phyloP scores from a whole-genome alignment of 2,113 vertebrate species.

The Scytalopus superciliaris region DNA sequence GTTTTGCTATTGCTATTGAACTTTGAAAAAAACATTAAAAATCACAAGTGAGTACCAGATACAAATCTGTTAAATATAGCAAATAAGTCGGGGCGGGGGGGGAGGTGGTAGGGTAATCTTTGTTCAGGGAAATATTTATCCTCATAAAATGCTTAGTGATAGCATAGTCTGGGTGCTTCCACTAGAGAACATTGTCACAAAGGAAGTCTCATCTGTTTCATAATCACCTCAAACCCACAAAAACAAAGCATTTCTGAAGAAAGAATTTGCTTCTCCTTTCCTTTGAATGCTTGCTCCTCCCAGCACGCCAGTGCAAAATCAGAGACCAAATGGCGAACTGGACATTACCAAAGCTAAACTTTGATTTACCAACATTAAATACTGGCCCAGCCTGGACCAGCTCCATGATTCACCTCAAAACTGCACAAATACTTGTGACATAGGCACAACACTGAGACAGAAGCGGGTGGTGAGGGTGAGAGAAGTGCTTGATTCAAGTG shows the following conservation, averaged over 20 bases:
- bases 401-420: not conserved
- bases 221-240: not conserved
- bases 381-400: not conserved
- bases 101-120: not conserved
- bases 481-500: not conserved
- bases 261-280: conserved; percentile 8
- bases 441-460: not conserved
- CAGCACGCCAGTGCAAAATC: not conserved
- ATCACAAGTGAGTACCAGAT: not conserved
- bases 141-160: not conserved
- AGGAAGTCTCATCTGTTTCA: not conserved
- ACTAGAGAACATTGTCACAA: not conserved
- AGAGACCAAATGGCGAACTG: not conserved
- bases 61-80: not conserved
- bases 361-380: not conserved
- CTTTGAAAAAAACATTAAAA: not conserved
- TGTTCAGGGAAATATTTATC: not conserved
- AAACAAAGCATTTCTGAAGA: not conserved
- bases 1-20: not conserved
- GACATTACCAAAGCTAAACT: not conserved
- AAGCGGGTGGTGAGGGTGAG: not conserved
- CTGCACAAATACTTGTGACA: not conserved
- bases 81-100: not conserved
- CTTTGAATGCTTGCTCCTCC: not conserved
- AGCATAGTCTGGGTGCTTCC: not conserved